phyloP scores from a whole-genome alignment of 2,888 invertebrate species.

The Lasioglossum marginatum region DNA sequence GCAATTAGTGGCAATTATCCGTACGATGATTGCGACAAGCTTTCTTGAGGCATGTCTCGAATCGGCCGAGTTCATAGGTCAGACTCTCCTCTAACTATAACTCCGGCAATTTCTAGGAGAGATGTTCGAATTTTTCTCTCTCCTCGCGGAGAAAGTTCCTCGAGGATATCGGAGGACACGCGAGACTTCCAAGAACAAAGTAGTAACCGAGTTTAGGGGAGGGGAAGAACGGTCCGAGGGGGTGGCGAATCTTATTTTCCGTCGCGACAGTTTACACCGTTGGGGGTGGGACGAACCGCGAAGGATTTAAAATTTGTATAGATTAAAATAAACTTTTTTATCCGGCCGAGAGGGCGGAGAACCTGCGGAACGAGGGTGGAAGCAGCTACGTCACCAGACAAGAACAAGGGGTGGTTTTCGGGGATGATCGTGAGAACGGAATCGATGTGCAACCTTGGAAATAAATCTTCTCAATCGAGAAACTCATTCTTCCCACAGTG shows the following conservation, averaged over 20 bases:
- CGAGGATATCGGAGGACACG: constrained; percentile 49
- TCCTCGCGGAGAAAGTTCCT: constrained; percentile 17
- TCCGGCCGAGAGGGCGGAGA: constrained; percentile 70
- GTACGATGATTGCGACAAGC: constrained; percentile 4
- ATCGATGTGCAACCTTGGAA: constrained; percentile 43
- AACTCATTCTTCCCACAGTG: not conserved
- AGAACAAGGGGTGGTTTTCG: constrained; percentile 28
- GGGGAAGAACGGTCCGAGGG: constrained; percentile 25
- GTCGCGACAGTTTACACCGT: constrained; percentile 65
- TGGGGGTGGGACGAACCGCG: constrained; percentile 55
- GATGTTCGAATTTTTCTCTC: not conserved
- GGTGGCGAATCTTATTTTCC: constrained; percentile 65
- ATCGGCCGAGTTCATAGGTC: not conserved
- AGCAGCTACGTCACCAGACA: constrained; percentile 56
- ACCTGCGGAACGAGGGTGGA: constrained; percentile 25
- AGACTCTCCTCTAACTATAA: not conserved
- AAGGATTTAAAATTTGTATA: constrained; percentile 80
- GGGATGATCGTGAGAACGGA: constrained; percentile 32
- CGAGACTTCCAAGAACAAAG: constrained; percentile 62
- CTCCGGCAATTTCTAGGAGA: not conserved
- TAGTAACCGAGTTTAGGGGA: constrained; percentile 10
- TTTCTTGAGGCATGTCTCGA: not conserved
- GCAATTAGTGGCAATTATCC: constrained; percentile 49
- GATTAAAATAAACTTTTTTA: constrained; percentile 83
- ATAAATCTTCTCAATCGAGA: not conserved